Evolutionary conservation across 2,888 invertebrate genomes (phyloP), one percentile per base, ranked within the genome.

Genomic region (Drosophila demipolita): DNA sequence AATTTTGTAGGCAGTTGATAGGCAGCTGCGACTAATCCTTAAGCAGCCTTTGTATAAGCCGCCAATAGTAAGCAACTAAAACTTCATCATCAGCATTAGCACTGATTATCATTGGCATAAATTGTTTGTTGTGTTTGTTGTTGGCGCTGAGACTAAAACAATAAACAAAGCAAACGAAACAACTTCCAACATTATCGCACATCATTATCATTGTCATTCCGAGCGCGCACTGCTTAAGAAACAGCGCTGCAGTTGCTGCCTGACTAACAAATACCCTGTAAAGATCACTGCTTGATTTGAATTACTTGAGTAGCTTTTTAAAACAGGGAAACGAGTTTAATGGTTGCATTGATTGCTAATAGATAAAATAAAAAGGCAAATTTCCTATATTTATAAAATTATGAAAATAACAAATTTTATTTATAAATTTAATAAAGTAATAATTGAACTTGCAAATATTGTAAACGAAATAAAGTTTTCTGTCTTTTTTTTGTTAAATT

Each of bases 161-260:
- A 82, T 76, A 83, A 82, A 76, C 82, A 80, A 82, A 66, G 73
- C 77, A 75, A 75, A 80, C 66, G 67, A 71, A 82, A 72, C 67
- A 81, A 75, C 87, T 66, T 82, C 73, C 72, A 76, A 87, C 87
- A 87, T 87, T 86, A 87, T 87, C 87, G 88, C 87, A 87, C 87
- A 86, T 87, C 86, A 87, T 87, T 87, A 87, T 87, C 87, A 84
- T 87, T 87, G 86, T 84, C 84, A 88, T 87, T 87, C 87, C 73
- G 74, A 66, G 66, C 67, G 80, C 83, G 75, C 73, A 72, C 53
- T 79, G 79, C 83, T 84, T 80, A 81, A 49, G 55, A 23, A 42
- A 26, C 26, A 63, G 48, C 17, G 20, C 2, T n/a, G 7, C 0
- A 8, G 1, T 15, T 1, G 9, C 0, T 6, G 17, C 20, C 29